Evolutionary conservation across 2,888 invertebrate genomes (phyloP).

Genomic region (Lasius fuliginosus): DNA sequence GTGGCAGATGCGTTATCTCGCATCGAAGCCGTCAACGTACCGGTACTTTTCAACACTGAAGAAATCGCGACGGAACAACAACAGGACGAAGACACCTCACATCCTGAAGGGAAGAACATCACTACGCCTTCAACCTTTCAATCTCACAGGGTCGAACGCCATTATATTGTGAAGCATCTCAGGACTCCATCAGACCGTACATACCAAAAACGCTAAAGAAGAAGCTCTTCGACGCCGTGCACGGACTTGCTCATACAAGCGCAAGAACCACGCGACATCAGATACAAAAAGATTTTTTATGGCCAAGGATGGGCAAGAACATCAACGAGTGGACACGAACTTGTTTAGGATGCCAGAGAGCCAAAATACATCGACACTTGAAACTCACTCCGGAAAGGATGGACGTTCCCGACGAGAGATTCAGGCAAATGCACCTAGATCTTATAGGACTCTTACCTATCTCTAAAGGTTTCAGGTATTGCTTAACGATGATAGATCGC

Average conservation of each 20-base stretch:
- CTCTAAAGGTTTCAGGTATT: slow-evolving; percentile 73
- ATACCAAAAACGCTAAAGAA: slow-evolving; percentile 72
- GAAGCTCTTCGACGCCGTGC: neutral
- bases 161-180: neutral
- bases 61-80: neutral
- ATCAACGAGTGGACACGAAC: too few species aligned
- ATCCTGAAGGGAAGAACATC: neutral
- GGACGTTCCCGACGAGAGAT: slow-evolving; percentile 71
- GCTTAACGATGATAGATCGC: slow-evolving; percentile 59
- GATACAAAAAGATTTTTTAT: too few species aligned
- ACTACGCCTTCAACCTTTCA: neutral
- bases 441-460: slow-evolving; percentile 84
- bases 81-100: neutral
- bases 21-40: neutral
- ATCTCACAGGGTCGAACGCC: neutral
- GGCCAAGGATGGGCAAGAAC: too few species aligned
- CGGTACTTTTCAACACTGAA: neutral
- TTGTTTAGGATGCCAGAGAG: too few species aligned
- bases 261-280: too few species aligned
- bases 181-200: neutral
- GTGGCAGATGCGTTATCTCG: slow-evolving; percentile 36
- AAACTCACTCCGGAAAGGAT: slow-evolving; percentile 52
- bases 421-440: slow-evolving; percentile 60
- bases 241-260: too few species aligned
- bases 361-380: too few species aligned